Evolutionary conservation across 2,888 invertebrate genomes (phyloP).

Genomic region (Harpagoxenus sublaevis): DNA sequence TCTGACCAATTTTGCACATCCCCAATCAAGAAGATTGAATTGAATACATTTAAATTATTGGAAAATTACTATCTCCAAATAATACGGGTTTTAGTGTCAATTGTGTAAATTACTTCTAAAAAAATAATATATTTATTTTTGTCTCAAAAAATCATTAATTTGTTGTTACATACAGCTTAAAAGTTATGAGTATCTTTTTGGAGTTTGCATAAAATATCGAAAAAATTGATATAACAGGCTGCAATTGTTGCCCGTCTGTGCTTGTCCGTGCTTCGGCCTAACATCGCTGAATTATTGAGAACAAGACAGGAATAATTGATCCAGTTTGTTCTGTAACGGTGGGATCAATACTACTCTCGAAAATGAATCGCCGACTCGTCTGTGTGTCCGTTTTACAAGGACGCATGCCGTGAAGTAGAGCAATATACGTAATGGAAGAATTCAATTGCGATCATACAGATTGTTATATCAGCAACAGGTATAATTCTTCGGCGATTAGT

Average conservation of each 20-base stretch:
- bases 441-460: slow-evolving; percentile 46
- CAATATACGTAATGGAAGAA: slow-evolving; percentile 48
- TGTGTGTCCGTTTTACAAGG: slow-evolving; percentile 45
- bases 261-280: slow-evolving; percentile 15
- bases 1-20: not conserved
- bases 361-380: slow-evolving; percentile 58
- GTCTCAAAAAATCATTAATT: not conserved
- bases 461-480: slow-evolving; percentile 71
- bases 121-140: not conserved
- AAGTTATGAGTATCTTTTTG: not conserved
- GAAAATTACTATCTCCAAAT: not conserved
- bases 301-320: slow-evolving; percentile 67
- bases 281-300: slow-evolving; percentile 65
- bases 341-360: slow-evolving; percentile 70
- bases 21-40: not conserved
- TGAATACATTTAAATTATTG: not conserved
- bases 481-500: slow-evolving; percentile 47
- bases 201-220: not conserved
- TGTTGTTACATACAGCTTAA: not conserved
- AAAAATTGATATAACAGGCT: not conserved
- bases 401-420: slow-evolving; percentile 29
- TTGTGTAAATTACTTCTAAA: not conserved
- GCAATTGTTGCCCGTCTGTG: slow-evolving; percentile 9
- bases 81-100: not conserved
- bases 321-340: slow-evolving; percentile 38